Percentiles rank a stretch among this genome's conserved stretches.
phyloP scores from a whole-genome alignment of 2,888 invertebrate genomes.

The Norana najaformis region DNA sequence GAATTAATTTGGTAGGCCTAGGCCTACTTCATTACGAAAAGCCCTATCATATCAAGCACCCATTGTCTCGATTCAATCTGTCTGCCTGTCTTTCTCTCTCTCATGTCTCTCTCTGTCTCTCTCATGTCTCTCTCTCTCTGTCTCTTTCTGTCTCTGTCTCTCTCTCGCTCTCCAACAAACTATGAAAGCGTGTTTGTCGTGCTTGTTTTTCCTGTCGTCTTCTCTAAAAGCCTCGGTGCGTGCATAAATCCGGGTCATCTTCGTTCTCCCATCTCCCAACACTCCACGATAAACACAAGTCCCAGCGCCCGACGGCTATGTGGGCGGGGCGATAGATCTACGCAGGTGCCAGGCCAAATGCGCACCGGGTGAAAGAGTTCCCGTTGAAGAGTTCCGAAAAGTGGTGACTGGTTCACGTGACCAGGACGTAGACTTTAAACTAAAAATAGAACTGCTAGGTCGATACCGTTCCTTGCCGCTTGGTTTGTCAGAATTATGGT shows the following conservation, averaged over 20 bases:
- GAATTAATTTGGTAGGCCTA: no score
- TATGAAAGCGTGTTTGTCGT: neutral
- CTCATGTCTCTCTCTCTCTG: no score
- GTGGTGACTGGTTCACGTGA: neutral
- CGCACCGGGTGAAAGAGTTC: no score
- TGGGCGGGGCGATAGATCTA: neutral
- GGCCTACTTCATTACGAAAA: neutral
- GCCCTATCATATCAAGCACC: neutral
- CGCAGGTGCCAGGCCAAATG: neutral
- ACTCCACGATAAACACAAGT: slow-evolving; percentile 13
- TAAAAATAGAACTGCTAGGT: no score
- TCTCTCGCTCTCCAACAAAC: neutral
- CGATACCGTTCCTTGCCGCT: neutral
- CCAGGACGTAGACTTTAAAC: no score
- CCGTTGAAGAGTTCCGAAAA: no score
- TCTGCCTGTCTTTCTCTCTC: no score
- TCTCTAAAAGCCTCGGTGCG: neutral
- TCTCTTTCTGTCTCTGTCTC: no score
- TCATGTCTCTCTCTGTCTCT: no score
- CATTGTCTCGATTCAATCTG: neutral
- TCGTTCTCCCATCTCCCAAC: neutral
- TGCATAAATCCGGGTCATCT: neutral
- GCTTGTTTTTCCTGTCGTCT: neutral
- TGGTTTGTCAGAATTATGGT: neutral
- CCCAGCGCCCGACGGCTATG: neutral